These are phyloP conservation scores for Rhopalosiphum nymphaeae DNA, from an alignment of 2,888 invertebrate genomes.

Conservation along the genomic window DNA sequence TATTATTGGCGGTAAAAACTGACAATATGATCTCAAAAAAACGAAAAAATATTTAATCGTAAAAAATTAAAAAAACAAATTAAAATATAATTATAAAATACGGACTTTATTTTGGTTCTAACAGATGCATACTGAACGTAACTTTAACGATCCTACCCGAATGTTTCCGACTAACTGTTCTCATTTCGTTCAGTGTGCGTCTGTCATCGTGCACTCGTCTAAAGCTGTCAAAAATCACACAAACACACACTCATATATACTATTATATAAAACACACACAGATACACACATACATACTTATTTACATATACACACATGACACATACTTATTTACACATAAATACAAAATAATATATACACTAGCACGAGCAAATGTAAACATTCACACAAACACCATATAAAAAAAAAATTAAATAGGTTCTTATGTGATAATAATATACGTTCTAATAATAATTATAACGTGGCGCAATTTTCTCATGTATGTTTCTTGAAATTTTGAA, in stretches of 20 bases:
- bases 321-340: not conserved
- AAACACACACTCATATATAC: not conserved
- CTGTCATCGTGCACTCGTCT: constrained; percentile 38
- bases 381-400: not conserved
- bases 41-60: not conserved
- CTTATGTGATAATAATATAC: constrained; percentile 10
- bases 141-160: not conserved
- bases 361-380: not conserved
- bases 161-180: constrained; percentile 14
- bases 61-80: not conserved
- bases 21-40: constrained; percentile 55
- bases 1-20: constrained; percentile 64
- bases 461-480: constrained; percentile 56
- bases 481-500: constrained; percentile 63
- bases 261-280: not conserved
- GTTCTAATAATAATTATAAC: constrained; percentile 39
- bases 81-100: constrained; percentile 16
- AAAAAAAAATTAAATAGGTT: not conserved
- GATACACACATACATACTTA: not conserved
- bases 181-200: constrained; percentile 17
- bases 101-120: constrained; percentile 3
- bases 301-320: constrained; percentile 1
- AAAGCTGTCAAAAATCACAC: constrained; percentile 6
- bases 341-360: constrained; percentile 12
- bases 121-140: constrained; percentile 4